Base-by-base conservation (phyloP, 1,140 invertebrate genomes). In the Aphaenogaster rudis region DNA sequence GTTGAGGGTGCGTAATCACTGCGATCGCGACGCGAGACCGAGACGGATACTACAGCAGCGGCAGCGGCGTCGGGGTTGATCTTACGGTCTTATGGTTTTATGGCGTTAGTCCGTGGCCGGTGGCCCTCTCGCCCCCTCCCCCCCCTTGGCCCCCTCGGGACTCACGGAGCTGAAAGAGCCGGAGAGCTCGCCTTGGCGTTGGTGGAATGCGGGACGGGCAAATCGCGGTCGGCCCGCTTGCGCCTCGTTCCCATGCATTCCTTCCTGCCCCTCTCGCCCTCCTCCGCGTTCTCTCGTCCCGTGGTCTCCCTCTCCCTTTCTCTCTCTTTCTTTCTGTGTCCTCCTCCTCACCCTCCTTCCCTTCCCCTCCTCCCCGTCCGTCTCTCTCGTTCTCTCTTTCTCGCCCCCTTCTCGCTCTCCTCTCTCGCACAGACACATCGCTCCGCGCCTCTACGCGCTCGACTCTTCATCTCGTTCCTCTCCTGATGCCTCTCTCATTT, bases 231-330 rank as follows among this genome's bases (percentile, higher is more conserved):
- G 92, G 95, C 93, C 95, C 92, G 94, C 95, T 95, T 94, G 94
- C 92, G 94, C 94, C 94, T 94, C 94, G 94, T 95, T 95, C 94
- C 94, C 94, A 95, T 95, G 94, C 93, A 94, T 95, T 95, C 94
- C 94, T 95, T 94, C 93, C 93, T 93, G 93, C 94, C 94, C 93
- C 94, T 88, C 87, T 88, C 87, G 86, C 88, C 89, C 66, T 69
- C 89, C 82, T 88, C 87, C 88, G 89, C 81, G 86, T 90, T 89
- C 91, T 86, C 87, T 87, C 88, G 88, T 91, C 88, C 89, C 90
- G 72, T 45, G 64, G 72, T 64, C 89, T 84, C 88, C 87, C 88
- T 84, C 71, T 88, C 87, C 66, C 54, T 45, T 48, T 86, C 87
- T 87, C 54, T 88, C 79, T 90, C 88, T 88, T 90, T 69, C 69